Percentiles rank a stretch among this genome's conserved stretches.
These are phyloP conservation scores for Marcusenius ussheri DNA, from an alignment of 2,113 vertebrate species.

Conservation along the genomic window DNA sequence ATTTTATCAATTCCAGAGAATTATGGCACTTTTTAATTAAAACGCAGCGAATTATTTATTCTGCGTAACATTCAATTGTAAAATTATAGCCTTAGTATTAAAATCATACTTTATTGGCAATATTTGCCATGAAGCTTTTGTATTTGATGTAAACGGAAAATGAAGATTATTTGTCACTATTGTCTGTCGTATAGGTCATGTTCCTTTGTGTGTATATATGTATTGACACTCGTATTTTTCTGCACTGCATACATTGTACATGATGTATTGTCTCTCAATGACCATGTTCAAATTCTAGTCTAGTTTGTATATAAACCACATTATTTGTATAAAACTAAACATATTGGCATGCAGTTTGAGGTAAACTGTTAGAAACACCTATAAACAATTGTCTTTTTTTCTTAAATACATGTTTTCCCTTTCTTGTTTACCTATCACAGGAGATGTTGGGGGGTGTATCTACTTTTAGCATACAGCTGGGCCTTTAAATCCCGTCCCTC, in stretches of 20 bases:
- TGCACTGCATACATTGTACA: slow-evolving; percentile 88
- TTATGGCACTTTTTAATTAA: slow-evolving; percentile 89
- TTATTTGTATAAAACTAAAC: slow-evolving; percentile 70
- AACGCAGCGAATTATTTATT: slow-evolving; percentile 92
- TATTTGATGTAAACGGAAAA: slow-evolving; percentile 56
- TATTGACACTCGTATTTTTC: slow-evolving; percentile 66
- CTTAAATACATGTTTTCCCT: not conserved
- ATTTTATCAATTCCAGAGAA: slow-evolving; percentile 56
- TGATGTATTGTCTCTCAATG: slow-evolving; percentile 57
- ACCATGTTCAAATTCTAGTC: slow-evolving; percentile 44
- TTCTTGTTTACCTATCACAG: not conserved
- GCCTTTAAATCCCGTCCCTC: not conserved
- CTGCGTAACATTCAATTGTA: slow-evolving; percentile 64
- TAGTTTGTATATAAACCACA: slow-evolving; percentile 64
- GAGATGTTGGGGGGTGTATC: not conserved
- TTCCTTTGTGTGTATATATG: slow-evolving; percentile 48
- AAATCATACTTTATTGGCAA: slow-evolving; percentile 82
- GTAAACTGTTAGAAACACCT: slow-evolving; percentile 40
- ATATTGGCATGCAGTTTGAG: slow-evolving; percentile 50
- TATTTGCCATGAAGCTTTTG: slow-evolving; percentile 85
- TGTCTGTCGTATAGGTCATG: slow-evolving; percentile 52
- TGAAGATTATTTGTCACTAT: slow-evolving; percentile 62
- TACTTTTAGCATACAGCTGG: not conserved
- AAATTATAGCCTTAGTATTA: slow-evolving; percentile 72
- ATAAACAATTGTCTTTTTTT: slow-evolving; percentile 28